phyloP scores from a whole-genome alignment of 1,140 invertebrate genomes.

The Drosophila nikananu region DNA sequence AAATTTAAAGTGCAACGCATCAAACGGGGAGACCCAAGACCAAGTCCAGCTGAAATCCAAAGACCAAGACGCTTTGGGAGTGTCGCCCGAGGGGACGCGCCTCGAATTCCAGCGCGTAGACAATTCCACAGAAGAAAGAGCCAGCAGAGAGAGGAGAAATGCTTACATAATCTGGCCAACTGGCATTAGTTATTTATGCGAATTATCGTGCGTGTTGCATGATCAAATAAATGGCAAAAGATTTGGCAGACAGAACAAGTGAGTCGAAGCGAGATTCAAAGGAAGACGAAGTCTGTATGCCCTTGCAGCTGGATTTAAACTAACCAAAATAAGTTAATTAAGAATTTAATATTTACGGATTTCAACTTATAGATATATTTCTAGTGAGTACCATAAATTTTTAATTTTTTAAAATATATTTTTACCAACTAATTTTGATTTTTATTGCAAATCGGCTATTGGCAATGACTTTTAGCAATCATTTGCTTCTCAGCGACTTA shows the following conservation, averaged over 20 bases:
- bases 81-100: conserved; percentile 70
- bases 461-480: too few species aligned
- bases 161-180: conserved; percentile 64
- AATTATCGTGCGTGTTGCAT: conserved; percentile 66
- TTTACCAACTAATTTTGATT: too few species aligned
- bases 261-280: not conserved
- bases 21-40: conserved; percentile 18
- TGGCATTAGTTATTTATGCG: conserved; percentile 69
- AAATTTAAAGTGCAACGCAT: conserved; percentile 33
- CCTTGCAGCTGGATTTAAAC: not conserved
- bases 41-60: conserved; percentile 5
- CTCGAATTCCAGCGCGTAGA: conserved; percentile 70
- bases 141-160: conserved; percentile 23
- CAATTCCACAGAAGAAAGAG: conserved; percentile 32
- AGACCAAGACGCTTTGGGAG: conserved; percentile 54
- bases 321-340: not conserved
- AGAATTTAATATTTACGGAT: too few species aligned
- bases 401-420: too few species aligned
- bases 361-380: too few species aligned
- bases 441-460: too few species aligned
- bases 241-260: conserved; percentile 32
- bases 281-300: not conserved
- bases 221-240: conserved; percentile 55
- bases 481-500: too few species aligned
- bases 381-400: too few species aligned